phyloP scores from a whole-genome alignment of 1,140 invertebrate genomes.

The Nephila pilipes region DNA sequence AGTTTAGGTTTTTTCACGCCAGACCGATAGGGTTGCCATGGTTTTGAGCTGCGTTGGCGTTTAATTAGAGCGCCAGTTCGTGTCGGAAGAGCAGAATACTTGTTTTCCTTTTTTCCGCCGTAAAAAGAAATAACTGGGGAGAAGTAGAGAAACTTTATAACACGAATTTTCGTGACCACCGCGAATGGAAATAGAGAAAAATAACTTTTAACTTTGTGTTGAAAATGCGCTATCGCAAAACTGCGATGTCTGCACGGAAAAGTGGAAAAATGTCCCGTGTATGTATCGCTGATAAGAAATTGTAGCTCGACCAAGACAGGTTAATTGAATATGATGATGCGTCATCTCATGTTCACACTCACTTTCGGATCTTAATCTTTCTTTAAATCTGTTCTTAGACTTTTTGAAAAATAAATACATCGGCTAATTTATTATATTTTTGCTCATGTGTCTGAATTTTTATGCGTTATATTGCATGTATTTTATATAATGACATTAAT shows the following conservation, averaged over 20 bases:
- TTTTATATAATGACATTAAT: too few relatives aligned
- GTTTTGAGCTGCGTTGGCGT: constrained; percentile 62
- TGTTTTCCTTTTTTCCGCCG: neutral
- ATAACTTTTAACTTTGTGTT: neutral
- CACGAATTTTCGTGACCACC: constrained; percentile 28
- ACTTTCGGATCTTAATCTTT: neutral
- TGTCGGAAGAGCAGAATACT: constrained; percentile 21
- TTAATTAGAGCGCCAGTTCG: constrained; percentile 70
- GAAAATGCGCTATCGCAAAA: neutral
- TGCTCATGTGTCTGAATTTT: too few relatives aligned
- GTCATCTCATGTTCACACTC: neutral
- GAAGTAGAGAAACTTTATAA: neutral
- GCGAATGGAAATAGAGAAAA: neutral
- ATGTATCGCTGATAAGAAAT: neutral
- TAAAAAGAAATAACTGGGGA: neutral
- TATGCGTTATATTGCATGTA: too few relatives aligned
- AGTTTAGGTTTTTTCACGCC: constrained; percentile 59
- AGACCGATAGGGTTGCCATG: constrained; percentile 24
- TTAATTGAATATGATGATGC: neutral
- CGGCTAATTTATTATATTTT: too few relatives aligned
- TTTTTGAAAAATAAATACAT: too few relatives aligned
- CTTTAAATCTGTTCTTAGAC: too few relatives aligned
- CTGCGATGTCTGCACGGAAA: constrained; percentile 1
- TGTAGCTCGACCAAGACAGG: neutral
- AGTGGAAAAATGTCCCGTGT: constrained; percentile 11